Conservation (phyloP, 2,797 vertebrate species). For the Sebastes iracundus region DNA sequence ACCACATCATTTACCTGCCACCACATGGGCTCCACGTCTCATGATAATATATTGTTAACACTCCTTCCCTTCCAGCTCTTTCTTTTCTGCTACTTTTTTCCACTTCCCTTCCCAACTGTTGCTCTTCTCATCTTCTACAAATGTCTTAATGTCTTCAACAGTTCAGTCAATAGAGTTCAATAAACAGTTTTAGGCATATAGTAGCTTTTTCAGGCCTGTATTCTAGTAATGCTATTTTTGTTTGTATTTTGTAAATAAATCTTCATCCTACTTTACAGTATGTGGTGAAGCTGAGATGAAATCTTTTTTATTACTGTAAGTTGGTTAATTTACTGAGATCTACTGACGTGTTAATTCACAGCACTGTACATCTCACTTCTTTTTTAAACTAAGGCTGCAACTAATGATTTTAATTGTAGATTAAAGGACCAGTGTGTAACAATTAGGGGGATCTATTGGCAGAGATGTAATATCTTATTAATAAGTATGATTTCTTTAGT, state of each 20-base stretch:
- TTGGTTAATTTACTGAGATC: not conserved
- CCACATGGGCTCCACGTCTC: not conserved
- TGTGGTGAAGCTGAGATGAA: not conserved
- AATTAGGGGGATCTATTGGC: no score
- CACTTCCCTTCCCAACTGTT: not conserved
- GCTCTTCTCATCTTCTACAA: not conserved
- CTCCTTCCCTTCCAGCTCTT: not conserved
- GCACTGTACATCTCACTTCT: not conserved
- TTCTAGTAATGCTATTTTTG: not conserved
- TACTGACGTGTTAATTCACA: not conserved
- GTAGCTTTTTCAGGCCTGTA: not conserved
- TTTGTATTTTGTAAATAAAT: constrained; percentile 33
- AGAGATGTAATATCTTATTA: no score
- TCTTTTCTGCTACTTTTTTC: not conserved
- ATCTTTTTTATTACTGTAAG: not conserved
- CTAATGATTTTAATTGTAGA: no score
- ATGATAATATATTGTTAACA: not conserved
- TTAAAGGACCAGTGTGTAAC: no score
- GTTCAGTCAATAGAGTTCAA: not conserved
- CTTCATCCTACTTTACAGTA: not conserved
- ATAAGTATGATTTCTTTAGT: no score
- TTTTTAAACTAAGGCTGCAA: not conserved
- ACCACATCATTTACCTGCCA: constrained; percentile 28
- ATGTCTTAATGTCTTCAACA: not conserved
- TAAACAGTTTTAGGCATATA: not conserved